These are phyloP conservation scores for Plotosus lineatus DNA, from an alignment of 2,113 vertebrate genomes.

Conservation along the genomic window DNA sequence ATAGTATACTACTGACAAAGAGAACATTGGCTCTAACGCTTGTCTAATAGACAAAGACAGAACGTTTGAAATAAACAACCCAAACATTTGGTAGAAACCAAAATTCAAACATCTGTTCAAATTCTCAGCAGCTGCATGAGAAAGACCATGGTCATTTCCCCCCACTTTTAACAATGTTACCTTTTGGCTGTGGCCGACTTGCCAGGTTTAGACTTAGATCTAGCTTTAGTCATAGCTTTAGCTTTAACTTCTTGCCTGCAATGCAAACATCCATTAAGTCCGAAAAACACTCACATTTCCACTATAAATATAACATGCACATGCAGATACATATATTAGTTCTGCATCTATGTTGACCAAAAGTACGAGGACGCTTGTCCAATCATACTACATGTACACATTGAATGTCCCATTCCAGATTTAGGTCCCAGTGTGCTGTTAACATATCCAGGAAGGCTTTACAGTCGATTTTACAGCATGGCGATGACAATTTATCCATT, in stretches of 20 bases:
- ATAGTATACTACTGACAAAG: not conserved
- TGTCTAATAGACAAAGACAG: not conserved
- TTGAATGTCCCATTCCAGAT: not conserved
- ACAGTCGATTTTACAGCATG: not conserved
- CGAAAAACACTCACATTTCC: constrained; percentile 41
- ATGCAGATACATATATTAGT: constrained; percentile 1
- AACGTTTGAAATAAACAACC: not conserved
- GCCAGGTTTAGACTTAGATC: constrained; percentile 75
- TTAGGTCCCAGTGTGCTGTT: not conserved
- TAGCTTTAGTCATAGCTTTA: constrained; percentile 76
- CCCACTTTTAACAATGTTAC: constrained; percentile 73
- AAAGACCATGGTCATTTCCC: not conserved
- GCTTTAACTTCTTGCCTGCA: constrained; percentile 81
- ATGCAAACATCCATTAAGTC: constrained; percentile 77
- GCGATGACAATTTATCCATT: not conserved
- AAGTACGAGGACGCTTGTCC: not conserved
- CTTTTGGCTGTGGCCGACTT: constrained; percentile 74
- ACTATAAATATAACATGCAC: constrained; percentile 27
- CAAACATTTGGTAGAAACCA: not conserved
- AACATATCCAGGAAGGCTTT: not conserved
- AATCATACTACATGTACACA: not conserved
- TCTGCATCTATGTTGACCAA: not conserved
- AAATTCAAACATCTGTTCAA: not conserved
- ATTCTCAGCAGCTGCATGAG: not conserved
- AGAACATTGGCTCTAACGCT: not conserved